Percentiles rank a stretch among this genome's conserved stretches.
These are phyloP conservation scores for Alfaro cultratus DNA, from an alignment of 2,797 vertebrate genomes.

Conservation along the genomic window DNA sequence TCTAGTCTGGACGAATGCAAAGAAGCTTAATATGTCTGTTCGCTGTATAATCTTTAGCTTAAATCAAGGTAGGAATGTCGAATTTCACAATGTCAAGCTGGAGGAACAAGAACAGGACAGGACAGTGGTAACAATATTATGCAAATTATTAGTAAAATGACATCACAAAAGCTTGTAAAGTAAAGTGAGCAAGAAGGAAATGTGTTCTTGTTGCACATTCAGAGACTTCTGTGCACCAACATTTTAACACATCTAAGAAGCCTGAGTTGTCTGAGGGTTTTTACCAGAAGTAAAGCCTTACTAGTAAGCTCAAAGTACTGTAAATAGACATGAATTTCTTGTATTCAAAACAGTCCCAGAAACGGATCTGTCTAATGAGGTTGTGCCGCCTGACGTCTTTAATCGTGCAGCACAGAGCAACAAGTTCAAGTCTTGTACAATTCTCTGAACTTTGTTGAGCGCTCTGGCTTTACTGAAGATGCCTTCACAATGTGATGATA, in stretches of 20 bases:
- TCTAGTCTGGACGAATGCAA: slow-evolving; percentile 59
- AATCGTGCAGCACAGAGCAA: not conserved
- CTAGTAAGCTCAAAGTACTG: not conserved
- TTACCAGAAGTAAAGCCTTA: not conserved
- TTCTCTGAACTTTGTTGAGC: not conserved
- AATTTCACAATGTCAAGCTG: not conserved
- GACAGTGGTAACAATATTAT: not conserved
- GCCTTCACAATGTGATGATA: not conserved
- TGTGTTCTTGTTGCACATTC: not conserved
- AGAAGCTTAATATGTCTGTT: slow-evolving; percentile 72
- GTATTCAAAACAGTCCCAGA: not conserved
- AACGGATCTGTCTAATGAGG: not conserved
- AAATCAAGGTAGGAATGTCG: slow-evolving; percentile 18
- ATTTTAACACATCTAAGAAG: not conserved
- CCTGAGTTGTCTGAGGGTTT: not conserved
- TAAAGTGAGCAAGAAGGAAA: not conserved
- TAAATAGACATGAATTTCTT: not conserved
- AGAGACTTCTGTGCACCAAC: not conserved
- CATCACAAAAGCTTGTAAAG: not conserved
- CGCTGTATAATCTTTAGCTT: slow-evolving; percentile 48
- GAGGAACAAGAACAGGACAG: not conserved
- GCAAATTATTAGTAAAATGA: not conserved
- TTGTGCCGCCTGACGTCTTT: not conserved
- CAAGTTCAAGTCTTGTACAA: not conserved
- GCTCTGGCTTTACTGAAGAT: not conserved